These are phyloP conservation scores for Zosterops japonicus DNA, from an alignment of 2,113 vertebrate species.

Conservation along the genomic window DNA sequence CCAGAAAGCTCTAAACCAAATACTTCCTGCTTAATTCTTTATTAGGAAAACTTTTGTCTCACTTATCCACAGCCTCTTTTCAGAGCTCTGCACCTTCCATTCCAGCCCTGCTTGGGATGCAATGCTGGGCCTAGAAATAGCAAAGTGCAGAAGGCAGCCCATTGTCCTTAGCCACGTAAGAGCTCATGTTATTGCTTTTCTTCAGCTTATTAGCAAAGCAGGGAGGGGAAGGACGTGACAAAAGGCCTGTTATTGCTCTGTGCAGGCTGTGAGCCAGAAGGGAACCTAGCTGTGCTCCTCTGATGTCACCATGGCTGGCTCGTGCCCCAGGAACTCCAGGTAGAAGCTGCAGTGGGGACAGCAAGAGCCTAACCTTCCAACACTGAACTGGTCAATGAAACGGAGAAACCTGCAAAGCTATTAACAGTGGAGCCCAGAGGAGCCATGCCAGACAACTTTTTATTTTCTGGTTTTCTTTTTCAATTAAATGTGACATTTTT, in stretches of 20 bases:
- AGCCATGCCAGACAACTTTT: conserved; percentile 33
- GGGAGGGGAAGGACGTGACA: not conserved
- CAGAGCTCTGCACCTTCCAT: not conserved
- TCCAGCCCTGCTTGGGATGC: not conserved
- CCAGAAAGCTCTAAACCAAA: not conserved
- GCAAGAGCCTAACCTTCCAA: not conserved
- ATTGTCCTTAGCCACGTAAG: not conserved
- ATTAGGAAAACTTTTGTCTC: not conserved
- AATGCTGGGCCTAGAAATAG: not conserved
- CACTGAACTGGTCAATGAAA: conserved; percentile 3
- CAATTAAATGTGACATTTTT: conserved; percentile 68
- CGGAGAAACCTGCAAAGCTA: conserved; percentile 18
- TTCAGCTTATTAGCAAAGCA: not conserved
- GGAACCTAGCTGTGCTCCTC: not conserved
- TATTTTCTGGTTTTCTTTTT: conserved; percentile 58
- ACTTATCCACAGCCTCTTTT: not conserved
- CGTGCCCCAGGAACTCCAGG: not conserved
- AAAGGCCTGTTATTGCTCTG: not conserved
- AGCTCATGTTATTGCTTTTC: not conserved
- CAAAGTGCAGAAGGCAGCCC: not conserved
- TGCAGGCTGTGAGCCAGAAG: not conserved
- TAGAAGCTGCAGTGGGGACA: not conserved
- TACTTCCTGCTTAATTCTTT: not conserved
- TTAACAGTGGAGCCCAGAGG: not conserved
- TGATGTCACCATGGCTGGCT: not conserved